Evolutionary conservation across 2,888 invertebrate species (phyloP).

Genomic region (Candidula unifasciata): DNA sequence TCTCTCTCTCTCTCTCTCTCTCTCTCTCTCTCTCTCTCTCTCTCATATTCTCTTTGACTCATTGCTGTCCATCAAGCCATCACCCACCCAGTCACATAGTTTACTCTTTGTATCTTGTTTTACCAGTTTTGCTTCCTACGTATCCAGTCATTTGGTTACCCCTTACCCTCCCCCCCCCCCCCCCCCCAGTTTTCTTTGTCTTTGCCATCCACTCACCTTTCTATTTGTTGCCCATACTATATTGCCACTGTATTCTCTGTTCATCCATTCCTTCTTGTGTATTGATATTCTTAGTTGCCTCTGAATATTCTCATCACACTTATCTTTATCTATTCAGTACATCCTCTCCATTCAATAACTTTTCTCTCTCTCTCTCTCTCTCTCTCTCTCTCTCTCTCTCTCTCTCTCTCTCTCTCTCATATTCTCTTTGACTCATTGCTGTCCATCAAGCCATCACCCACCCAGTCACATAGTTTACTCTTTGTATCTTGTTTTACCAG

Average conservation of each 20-base stretch:
- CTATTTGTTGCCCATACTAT: no score
- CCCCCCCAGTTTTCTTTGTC: no score
- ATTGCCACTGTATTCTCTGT: no score
- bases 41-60: background rate
- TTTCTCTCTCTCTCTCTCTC: background rate
- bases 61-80: background rate
- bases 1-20: background rate
- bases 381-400: background rate
- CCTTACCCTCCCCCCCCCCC: no score
- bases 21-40: background rate
- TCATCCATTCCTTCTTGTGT: background rate
- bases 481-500: no score
- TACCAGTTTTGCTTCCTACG: no score
- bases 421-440: background rate
- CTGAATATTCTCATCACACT: background rate
- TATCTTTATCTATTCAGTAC: background rate
- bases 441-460: no score
- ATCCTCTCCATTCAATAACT: background rate
- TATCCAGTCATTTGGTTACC: no score
- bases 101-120: no score
- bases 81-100: no score
- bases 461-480: no score
- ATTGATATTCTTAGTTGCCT: background rate
- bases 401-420: background rate
- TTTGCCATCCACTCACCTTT: no score